Conservation (phyloP, 2,113 vertebrate species). For the Picathartes gymnocephalus region DNA sequence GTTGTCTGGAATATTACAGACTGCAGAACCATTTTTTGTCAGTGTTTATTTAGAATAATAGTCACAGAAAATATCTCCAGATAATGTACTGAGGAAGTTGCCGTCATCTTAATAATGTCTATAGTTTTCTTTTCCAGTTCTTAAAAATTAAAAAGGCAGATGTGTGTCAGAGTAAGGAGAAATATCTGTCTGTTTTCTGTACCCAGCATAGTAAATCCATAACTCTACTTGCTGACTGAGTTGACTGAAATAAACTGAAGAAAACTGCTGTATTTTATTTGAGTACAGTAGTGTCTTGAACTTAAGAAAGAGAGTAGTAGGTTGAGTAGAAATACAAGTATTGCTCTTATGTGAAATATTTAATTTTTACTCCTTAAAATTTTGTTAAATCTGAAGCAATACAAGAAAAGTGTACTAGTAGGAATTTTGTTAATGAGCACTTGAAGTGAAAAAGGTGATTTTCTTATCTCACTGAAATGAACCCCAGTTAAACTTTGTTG, state of each 20-base stretch:
- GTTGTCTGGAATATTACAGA: neutral
- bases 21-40: neutral
- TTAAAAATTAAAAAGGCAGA: neutral
- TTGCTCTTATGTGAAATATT: neutral
- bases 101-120: neutral
- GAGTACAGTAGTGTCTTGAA: conserved; percentile 22
- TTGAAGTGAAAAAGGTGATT: neutral
- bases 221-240: conserved; percentile 5
- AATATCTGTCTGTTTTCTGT: neutral
- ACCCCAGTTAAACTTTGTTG: neutral
- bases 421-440: neutral
- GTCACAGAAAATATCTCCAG: neutral
- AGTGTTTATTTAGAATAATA: neutral
- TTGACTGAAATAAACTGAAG: conserved; percentile 53
- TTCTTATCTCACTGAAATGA: neutral
- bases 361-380: neutral
- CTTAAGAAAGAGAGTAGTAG: neutral
- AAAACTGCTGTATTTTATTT: conserved; percentile 52
- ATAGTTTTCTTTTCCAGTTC: neutral
- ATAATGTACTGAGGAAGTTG: neutral
- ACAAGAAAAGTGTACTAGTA: neutral
- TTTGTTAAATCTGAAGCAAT: neutral
- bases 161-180: neutral
- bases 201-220: neutral
- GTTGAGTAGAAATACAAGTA: neutral